These are phyloP conservation scores for Mizuhopecten yessoensis DNA, from an alignment of 1,140 invertebrate genomes.

Conservation along the genomic window DNA sequence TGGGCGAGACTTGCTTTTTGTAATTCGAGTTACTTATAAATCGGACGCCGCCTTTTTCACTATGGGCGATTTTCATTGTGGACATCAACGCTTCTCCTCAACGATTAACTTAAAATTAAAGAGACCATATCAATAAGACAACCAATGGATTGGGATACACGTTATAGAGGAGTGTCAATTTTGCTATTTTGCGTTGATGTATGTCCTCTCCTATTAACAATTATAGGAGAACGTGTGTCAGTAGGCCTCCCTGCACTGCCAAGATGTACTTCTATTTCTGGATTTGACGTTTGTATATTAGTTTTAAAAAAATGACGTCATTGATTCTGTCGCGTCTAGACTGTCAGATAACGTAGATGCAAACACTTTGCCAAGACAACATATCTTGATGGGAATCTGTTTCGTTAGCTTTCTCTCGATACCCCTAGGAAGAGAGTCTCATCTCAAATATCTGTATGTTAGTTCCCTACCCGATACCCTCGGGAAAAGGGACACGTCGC, in stretches of 20 bases:
- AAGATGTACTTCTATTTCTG: not conserved
- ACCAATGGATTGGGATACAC: no score
- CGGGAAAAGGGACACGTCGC: not conserved
- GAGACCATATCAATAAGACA: no score
- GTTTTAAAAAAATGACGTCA: not conserved
- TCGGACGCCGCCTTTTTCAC: no score
- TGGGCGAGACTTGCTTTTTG: no score
- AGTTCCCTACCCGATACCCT: not conserved
- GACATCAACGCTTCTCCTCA: no score
- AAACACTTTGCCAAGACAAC: not conserved
- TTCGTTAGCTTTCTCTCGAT: not conserved
- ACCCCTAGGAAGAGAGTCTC: not conserved
- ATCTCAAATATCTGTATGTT: not conserved
- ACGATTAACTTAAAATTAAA: no score
- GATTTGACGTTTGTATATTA: not conserved
- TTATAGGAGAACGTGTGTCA: not conserved
- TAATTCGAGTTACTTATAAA: no score
- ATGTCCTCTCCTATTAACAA: no score
- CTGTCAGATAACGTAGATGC: conserved; percentile 31
- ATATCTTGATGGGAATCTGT: not conserved
- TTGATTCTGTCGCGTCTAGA: conserved; percentile 37
- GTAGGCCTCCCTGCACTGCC: not conserved
- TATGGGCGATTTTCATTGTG: no score
- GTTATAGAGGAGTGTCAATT: no score
- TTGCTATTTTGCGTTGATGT: no score